Evolutionary conservation across 1,140 invertebrate genomes (phyloP), one percentile per base, ranked within the genome.

Genomic region (Camponotus pennsylvanicus): DNA sequence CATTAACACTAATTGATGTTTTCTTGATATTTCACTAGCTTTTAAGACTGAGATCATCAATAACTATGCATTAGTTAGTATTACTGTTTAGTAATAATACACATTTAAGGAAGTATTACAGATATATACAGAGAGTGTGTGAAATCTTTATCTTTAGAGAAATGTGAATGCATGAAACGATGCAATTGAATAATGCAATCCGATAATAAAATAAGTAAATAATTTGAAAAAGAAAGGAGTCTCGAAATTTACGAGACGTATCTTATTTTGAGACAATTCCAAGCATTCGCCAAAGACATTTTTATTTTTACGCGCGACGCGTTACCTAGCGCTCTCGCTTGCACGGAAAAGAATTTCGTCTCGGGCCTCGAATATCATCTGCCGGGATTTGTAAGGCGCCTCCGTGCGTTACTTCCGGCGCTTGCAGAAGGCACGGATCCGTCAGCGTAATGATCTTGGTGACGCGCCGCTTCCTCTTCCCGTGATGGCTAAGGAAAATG

Each of bases 391-490:
- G 32, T 45, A 21, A 88, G 93, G 90, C 93, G 93, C 92, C 93
- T 89, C 75, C 84, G 69, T 21, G 45, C 69, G 87, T 88, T 90
- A 93, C 92, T 95, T 95, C 94, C 94, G 94, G 89, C 89, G 92
- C 86, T 52, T 45, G 86, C 84, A 86, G 91, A 85, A 90, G 79
- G 87, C 86, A 80, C 84, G 86, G 88, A 93, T 94, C 90, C 94
- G 93, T 95, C 94, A 95, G 88, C 89, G 86, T 95, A 95, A 95
- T 93, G 94, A 95, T 94, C 94, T 95, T 90, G 93, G 91, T 94
- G 94, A 95, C 94, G 92, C 92, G 93, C 77, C 77, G 91, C 92
- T 95, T 94, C 94, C 79, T 93, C 93, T 82, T 73, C 83, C 64
- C 32, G 61, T 69, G 83, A 87, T 84, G 86, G 88, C 76, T 85